Percentiles rank a stretch among this genome's conserved stretches.
These are phyloP conservation scores for Criorhina ranunculi DNA, from an alignment of 2,888 invertebrate species.

Conservation along the genomic window DNA sequence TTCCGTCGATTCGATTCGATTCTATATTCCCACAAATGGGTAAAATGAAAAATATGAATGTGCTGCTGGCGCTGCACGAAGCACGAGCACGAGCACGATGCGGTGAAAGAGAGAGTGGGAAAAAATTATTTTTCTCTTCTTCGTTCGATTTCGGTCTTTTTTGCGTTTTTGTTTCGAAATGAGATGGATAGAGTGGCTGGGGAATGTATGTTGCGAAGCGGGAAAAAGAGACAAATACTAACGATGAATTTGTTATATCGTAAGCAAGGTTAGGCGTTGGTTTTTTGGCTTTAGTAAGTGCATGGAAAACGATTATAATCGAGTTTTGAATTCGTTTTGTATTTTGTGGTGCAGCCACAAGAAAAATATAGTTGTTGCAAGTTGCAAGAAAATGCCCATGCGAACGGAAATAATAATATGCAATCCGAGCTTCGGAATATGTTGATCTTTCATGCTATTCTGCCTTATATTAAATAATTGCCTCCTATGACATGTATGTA, in stretches of 20 bases:
- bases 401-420: too few species aligned
- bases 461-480: too few species aligned
- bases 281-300: slow-evolving; percentile 63
- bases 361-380: background rate
- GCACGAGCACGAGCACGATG: slow-evolving; percentile 42
- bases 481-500: too few species aligned
- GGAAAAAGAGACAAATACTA: slow-evolving; percentile 11
- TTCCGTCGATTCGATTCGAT: too few species aligned
- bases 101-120: slow-evolving; percentile 70
- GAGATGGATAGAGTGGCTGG: slow-evolving; percentile 47
- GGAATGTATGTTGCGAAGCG: slow-evolving; percentile 56
- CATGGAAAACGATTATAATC: slow-evolving; percentile 25
- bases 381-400: too few species aligned
- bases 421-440: too few species aligned
- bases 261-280: slow-evolving; percentile 70
- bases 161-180: slow-evolving; percentile 37
- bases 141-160: slow-evolving; percentile 42
- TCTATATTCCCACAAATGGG: slow-evolving; percentile 69
- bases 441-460: too few species aligned
- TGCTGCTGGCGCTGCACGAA: too few species aligned
- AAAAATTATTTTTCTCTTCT: slow-evolving; percentile 55
- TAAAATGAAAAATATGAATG: slow-evolving; percentile 68
- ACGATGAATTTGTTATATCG: slow-evolving; percentile 47
- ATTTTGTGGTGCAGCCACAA: background rate
- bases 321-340: background rate